Evolutionary conservation across 1,140 invertebrate genomes (phyloP), one percentile per base, ranked within the genome.

Genomic region (Lepidurus couesii): DNA sequence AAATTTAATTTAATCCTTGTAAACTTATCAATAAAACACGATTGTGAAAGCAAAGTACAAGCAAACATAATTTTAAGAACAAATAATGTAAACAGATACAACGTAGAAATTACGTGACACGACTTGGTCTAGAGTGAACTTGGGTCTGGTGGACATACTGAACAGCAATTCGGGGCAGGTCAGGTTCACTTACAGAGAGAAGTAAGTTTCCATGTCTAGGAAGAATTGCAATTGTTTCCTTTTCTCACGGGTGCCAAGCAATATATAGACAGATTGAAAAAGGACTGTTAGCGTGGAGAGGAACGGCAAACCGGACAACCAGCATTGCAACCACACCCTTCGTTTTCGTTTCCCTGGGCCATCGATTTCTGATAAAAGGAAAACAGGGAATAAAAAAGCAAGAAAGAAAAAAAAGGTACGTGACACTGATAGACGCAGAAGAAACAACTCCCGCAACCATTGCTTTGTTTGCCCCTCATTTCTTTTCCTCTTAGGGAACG

Each of bases 321-420:
- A 65, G 53, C 53, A 65, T 21, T 65, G 53, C 21, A 65, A 65
- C 53, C 53, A 13, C 53, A 65, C 53, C 53, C 53, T 65, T 65
- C 53, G 53, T 65, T 65, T 65, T 65, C 53, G 53, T 65, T 65
- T 65, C 53, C 53, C 21, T 65, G 53, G 53, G 53, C 53, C 53
- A 65, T 65, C 53, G 53, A 65, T 65, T 65, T 65, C 53, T 65
- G 53, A 65, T 65, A 65, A 65, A 65, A 65, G 53, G 53, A 65
- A 65, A 65, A 34, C 34, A 0, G 34, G 34, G 3, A 4, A 34
- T 34, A 34, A 34, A 34, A 34, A 34, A 34, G 34, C 34, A 34
- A 34, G 16, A 65, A 65, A 65, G 47, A 13, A 65, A 21, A 65
- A 47, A 65, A 65, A 65, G 53, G 53, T 65, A 65, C 53, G 53